Conservation (phyloP, 2,888 invertebrate genomes). For the Parasteatoda lunata region DNA sequence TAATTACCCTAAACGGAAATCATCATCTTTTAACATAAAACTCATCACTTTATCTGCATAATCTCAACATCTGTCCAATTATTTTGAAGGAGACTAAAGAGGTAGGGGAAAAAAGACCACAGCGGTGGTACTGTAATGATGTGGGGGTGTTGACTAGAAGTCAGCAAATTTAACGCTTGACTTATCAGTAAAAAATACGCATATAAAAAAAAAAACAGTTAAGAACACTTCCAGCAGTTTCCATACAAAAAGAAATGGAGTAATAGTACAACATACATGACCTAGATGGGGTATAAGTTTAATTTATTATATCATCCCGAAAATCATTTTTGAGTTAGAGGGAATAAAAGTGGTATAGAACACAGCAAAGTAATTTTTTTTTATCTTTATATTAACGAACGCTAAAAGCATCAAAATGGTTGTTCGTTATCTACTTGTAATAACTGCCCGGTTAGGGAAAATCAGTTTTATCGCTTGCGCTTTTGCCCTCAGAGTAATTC, state of each 20-base stretch:
- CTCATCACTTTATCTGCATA: not conserved
- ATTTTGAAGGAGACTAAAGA: not conserved
- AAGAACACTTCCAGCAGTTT: not conserved
- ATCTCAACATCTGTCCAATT: not conserved
- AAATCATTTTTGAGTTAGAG: conserved; percentile 31
- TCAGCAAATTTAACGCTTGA: not conserved
- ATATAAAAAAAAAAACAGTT: not conserved
- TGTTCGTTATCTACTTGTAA: conserved; percentile 46
- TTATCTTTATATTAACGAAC: conserved; percentile 35
- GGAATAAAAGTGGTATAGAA: not conserved
- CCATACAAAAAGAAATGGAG: conserved; percentile 44
- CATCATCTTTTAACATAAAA: conserved; percentile 1
- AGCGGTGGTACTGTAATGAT: not conserved
- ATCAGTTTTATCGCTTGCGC: conserved; percentile 37
- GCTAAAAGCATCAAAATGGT: not conserved
- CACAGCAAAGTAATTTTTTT: not conserved
- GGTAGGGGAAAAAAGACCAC: not conserved
- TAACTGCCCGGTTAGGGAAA: conserved; percentile 43
- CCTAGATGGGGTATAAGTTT: conserved; percentile 55
- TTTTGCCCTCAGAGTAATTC: conserved; percentile 45
- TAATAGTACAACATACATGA: conserved; percentile 44
- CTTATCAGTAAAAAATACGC: not conserved
- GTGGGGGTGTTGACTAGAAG: not conserved
- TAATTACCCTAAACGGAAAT: not conserved
- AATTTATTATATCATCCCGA: conserved; percentile 61